Evolutionary conservation across 2,888 invertebrate species (phyloP).

Genomic region (Ophioninae sp.): DNA sequence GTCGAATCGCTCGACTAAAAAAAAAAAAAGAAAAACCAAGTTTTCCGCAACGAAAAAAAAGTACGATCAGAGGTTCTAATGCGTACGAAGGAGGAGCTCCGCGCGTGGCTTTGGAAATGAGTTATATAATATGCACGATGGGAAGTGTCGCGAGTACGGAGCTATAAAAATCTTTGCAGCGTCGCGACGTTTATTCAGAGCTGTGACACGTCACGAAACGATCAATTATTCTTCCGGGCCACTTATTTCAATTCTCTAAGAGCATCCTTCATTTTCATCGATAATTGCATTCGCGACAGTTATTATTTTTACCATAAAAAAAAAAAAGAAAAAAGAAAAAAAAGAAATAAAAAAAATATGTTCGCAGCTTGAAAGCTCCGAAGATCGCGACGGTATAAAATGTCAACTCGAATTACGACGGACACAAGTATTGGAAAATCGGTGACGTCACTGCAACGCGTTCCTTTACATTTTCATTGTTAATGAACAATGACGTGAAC

Average conservation of each 20-base stretch:
- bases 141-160: neutral
- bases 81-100: neutral
- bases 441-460: constrained; percentile 6
- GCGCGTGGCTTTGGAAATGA: constrained; percentile 31
- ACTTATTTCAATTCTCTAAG: no score
- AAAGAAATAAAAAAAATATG: neutral
- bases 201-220: neutral
- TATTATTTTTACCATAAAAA: neutral
- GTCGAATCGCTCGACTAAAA: neutral
- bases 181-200: constrained; percentile 1
- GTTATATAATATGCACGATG: constrained; percentile 6
- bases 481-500: constrained; percentile 12
- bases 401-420: neutral
- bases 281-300: neutral
- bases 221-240: no score
- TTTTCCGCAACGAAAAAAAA: neutral
- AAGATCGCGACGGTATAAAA: neutral
- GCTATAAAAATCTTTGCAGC: neutral
- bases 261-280: no score
- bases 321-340: neutral
- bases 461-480: neutral
- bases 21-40: neutral
- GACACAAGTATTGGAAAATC: neutral
- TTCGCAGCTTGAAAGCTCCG: neutral
- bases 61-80: neutral